Evolutionary conservation across 1,140 invertebrate species (phyloP).

Genomic region (Vanessa atalanta): DNA sequence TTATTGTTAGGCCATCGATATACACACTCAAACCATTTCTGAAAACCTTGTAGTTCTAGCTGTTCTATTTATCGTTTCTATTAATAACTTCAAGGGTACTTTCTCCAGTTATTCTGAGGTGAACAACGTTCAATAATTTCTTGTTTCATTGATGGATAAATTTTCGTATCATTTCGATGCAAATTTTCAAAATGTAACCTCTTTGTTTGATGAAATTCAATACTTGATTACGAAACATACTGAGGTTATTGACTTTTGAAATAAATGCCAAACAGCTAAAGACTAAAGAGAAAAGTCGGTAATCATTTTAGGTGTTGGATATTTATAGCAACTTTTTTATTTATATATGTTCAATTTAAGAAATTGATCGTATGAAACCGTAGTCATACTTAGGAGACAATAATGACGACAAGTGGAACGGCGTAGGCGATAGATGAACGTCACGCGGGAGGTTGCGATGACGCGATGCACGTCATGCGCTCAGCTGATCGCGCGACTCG

Average conservation of each 20-base stretch:
- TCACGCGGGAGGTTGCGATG: slow-evolving; percentile 35
- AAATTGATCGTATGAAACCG: slow-evolving; percentile 1
- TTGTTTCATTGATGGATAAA: not conserved
- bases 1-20: slow-evolving; percentile 11
- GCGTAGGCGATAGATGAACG: slow-evolving; percentile 29
- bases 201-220: no score
- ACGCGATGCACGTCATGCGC: slow-evolving; percentile 51
- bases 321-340: no score
- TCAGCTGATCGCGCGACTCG: slow-evolving; percentile 64
- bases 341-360: slow-evolving; percentile 1
- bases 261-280: no score
- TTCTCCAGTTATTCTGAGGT: no score
- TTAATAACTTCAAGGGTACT: not conserved
- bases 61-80: not conserved
- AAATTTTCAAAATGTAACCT: no score
- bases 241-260: no score
- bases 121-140: not conserved
- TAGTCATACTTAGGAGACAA: slow-evolving; percentile 1
- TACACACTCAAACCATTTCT: not conserved
- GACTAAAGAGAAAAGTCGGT: no score
- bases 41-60: slow-evolving; percentile 11
- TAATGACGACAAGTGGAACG: slow-evolving; percentile 33
- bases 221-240: no score
- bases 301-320: no score
- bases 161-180: not conserved